These are phyloP conservation scores for Ceratosolen solmsi DNA, from an alignment of 1,140 invertebrate genomes.

Conservation along the genomic window DNA sequence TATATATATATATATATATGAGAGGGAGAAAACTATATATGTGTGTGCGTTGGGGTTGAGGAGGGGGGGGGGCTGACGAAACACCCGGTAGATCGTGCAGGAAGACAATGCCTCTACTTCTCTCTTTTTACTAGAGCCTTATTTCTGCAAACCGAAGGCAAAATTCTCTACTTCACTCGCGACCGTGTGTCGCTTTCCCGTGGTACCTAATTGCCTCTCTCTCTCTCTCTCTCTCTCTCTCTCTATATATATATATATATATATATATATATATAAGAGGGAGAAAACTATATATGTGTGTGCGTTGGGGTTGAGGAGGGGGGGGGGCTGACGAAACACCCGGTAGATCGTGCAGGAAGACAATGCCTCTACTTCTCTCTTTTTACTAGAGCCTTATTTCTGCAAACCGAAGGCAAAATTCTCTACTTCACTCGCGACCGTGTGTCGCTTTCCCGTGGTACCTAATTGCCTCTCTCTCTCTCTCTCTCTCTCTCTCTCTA, in stretches of 20 bases:
- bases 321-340: conserved; percentile 52
- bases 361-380: conserved; percentile 36
- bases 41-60: no score
- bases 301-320: no score
- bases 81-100: conserved; percentile 52
- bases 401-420: conserved; percentile 23
- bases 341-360: conserved; percentile 51
- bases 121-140: conserved; percentile 33
- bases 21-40: no score
- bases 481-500: neutral
- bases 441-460: conserved; percentile 14
- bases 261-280: no score
- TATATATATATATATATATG: no score
- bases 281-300: no score
- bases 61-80: conserved; percentile 51
- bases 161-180: conserved; percentile 12
- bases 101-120: conserved; percentile 40
- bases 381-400: conserved; percentile 1
- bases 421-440: neutral
- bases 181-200: conserved; percentile 12
- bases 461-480: neutral
- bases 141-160: conserved; percentile 20
- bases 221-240: conserved; percentile 11
- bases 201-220: neutral
- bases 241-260: no score